Conservation (phyloP, 2,888 invertebrate genomes). For the Limenitis camilla region DNA sequence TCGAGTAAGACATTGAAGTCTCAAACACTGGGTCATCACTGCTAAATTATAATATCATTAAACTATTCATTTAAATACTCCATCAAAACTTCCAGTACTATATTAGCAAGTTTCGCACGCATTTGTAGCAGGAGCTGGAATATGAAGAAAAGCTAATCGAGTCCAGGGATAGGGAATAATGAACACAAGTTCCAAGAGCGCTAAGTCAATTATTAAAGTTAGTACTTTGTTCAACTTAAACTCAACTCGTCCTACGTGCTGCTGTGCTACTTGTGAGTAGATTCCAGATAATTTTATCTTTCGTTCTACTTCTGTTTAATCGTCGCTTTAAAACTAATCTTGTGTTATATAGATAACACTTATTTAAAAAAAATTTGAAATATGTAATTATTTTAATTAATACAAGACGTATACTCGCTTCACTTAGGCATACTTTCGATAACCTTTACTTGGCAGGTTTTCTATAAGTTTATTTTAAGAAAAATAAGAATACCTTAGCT, state of each 20-base stretch:
- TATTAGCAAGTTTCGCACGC: background rate
- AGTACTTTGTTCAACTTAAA: conserved; percentile 21
- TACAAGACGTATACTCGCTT: background rate
- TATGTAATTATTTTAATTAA: background rate
- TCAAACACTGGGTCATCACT: no score
- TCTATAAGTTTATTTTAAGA: no score
- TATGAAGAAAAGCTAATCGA: conserved; percentile 20
- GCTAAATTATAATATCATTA: no score
- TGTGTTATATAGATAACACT: background rate
- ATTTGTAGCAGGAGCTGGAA: background rate
- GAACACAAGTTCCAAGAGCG: conserved; percentile 26
- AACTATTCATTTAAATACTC: no score
- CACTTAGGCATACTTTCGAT: no score
- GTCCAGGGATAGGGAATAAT: conserved; percentile 27
- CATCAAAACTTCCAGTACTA: no score
- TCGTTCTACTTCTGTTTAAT: conserved; percentile 4
- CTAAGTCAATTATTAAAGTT: conserved; percentile 23
- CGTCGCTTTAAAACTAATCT: conserved; percentile 6
- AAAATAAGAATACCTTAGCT: no score
- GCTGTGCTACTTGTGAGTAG: background rate
- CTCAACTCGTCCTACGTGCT: conserved; percentile 17
- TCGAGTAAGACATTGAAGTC: no score
- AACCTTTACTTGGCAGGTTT: no score
- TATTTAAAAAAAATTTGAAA: background rate
- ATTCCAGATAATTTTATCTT: conserved; percentile 19